Conservation (phyloP, 2,888 invertebrate species). For the Gastracanthus pulcherrimus region DNA sequence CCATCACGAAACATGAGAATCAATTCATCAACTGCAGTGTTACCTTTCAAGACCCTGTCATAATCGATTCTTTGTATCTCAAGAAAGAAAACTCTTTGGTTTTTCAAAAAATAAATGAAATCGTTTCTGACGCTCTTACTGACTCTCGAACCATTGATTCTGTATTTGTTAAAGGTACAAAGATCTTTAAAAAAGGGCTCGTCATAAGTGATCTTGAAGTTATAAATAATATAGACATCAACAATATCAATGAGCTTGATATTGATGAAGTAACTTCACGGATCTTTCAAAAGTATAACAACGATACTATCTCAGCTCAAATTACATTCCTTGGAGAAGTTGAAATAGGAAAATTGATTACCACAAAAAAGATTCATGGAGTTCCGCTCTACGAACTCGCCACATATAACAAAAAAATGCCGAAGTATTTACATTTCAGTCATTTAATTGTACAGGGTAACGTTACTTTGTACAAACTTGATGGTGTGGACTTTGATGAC, state of each 20-base stretch:
- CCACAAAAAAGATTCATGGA: conserved; percentile 59
- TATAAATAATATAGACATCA: conserved; percentile 60
- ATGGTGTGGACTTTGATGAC: conserved; percentile 66
- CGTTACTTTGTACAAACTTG: conserved; percentile 60
- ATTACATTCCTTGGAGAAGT: conserved; percentile 62
- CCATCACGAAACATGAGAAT: conserved; percentile 63
- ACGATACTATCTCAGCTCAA: conserved; percentile 53
- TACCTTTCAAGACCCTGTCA: conserved; percentile 58
- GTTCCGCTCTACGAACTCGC: conserved; percentile 58
- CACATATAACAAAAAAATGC: conserved; percentile 59
- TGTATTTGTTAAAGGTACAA: conserved; percentile 62
- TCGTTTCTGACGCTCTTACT: conserved; percentile 64
- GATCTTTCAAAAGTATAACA: conserved; percentile 61
- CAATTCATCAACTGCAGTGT: conserved; percentile 62
- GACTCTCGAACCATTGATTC: conserved; percentile 18
- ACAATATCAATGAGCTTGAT: conserved; percentile 61
- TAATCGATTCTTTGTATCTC: conserved; percentile 48
- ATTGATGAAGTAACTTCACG: conserved; percentile 65
- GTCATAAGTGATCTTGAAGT: conserved; percentile 59
- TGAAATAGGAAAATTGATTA: conserved; percentile 58
- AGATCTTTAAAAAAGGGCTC: conserved; percentile 63
- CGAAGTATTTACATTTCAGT: conserved; percentile 61
- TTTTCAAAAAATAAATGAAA: conserved; percentile 55
- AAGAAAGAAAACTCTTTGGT: conserved; percentile 13
- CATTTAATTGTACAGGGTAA: conserved; percentile 60